Evolutionary conservation across 64 coral and sea anemone genomes (phyloP), one percentile per base, ranked within the genome.

Genomic region (Montipora foliosa): DNA sequence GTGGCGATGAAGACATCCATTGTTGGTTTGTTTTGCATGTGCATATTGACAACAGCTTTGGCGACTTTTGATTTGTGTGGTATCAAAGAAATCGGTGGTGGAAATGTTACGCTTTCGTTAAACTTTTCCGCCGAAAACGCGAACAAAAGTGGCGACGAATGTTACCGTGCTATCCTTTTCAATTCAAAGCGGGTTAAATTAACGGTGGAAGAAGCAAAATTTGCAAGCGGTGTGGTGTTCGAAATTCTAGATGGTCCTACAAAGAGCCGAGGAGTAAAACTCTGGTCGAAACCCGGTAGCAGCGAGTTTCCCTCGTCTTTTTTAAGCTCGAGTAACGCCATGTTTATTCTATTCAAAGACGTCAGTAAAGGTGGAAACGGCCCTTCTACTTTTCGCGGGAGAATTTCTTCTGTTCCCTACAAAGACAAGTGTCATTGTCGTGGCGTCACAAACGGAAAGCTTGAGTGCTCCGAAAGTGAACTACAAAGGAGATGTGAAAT

Each of bases 301-400:
- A 22, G 8, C 47, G 44, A 71, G 15, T 49, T 72, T 19, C 64
- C 62, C n/a, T 51, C 46, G 46, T 12, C n/a, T 5, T 29, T 70
- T 50, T 46, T 71, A 13, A 86, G 16, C 16, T 71, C 64, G 14
- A 46, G 82, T 1, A 86, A 86, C 19, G 82, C 82, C 8, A 71
- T 86, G 66, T 71, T 86, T 49, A 86, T 86, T 86, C 13, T 15
- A 47, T 86, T 86, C 37, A 72, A 71, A 44, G 55, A 84, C 17
- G 37, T 12, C 44, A 76, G 81, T n/a, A 11, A 69, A 21, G 62
- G 61, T 10, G 47, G 6, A 49, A 71, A 72, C 17, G 82, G 82
- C 5, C 6, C 64, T 3, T 71, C 64, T 16, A 86, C 6, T 86
- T 86, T 86, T 86, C 82, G 66, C 62, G 82, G 82, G 82, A 86